Conservation (phyloP, 2,888 invertebrate genomes). For the Campoplex nolae region DNA sequence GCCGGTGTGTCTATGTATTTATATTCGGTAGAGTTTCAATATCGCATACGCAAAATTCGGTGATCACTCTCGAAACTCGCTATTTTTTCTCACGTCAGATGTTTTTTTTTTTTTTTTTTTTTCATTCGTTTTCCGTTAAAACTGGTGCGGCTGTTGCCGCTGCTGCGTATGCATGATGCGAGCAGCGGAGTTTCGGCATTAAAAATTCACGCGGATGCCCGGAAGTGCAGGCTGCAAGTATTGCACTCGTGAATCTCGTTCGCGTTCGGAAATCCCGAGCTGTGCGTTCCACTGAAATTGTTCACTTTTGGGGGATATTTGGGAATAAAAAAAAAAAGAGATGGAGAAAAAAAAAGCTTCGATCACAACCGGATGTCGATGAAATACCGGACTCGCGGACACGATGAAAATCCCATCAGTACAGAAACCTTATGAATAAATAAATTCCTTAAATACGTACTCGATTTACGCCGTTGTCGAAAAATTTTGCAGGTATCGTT, state of each 20-base stretch:
- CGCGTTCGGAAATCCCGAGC: slow-evolving; percentile 22
- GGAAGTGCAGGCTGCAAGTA: slow-evolving; percentile 62
- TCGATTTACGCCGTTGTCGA: slow-evolving; percentile 5
- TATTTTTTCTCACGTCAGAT: slow-evolving; percentile 36
- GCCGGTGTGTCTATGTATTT: neutral
- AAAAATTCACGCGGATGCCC: slow-evolving; percentile 65
- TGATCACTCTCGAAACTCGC: slow-evolving; percentile 41
- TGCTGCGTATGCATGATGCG: slow-evolving; percentile 63
- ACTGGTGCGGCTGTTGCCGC: slow-evolving; percentile 34
- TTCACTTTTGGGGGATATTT: slow-evolving; percentile 51
- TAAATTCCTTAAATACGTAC: slow-evolving; percentile 69
- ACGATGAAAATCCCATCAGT: slow-evolving; percentile 80
- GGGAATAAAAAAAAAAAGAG: neutral
- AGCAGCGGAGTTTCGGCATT: slow-evolving; percentile 34
- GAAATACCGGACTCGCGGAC: slow-evolving; percentile 59
- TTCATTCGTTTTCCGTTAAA: slow-evolving; percentile 10
- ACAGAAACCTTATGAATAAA: slow-evolving; percentile 79
- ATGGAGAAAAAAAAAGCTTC: slow-evolving; percentile 16
- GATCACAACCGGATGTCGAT: slow-evolving; percentile 56
- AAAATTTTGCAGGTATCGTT: neutral
- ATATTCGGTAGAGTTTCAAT: slow-evolving; percentile 8
- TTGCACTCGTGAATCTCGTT: slow-evolving; percentile 55
- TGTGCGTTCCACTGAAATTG: slow-evolving; percentile 46
- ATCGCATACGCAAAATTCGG: slow-evolving; percentile 10
- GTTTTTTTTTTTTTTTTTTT: slow-evolving; percentile 33